Percentiles rank a stretch among this genome's conserved stretches.
Evolutionary conservation across 2,113 vertebrate genomes (phyloP).

Genomic region (Eulemur macaco): DNA sequence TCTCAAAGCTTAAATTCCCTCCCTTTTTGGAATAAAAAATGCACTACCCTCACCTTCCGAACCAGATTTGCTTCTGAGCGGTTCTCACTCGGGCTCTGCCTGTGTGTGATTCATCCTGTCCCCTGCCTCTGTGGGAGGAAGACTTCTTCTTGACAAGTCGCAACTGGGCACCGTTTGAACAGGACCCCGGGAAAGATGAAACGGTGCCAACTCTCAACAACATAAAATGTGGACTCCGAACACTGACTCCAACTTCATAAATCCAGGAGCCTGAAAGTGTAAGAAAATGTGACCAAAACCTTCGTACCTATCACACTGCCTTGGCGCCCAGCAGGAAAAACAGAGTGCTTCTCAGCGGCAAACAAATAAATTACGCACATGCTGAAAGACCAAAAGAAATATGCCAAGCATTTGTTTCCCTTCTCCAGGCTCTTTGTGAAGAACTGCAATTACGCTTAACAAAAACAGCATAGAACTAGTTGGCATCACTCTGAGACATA

Average conservation of each 20-base stretch:
- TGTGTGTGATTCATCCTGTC: accelerated
- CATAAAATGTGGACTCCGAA: slow-evolving; percentile 50
- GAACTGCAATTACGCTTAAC: slow-evolving; percentile 80
- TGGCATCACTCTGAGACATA: slow-evolving; percentile 72
- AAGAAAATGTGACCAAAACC: slow-evolving; percentile 65
- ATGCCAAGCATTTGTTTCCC: slow-evolving; percentile 70
- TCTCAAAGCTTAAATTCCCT: slow-evolving; percentile 73
- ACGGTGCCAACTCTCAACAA: slow-evolving; percentile 32
- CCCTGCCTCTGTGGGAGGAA: slow-evolving; percentile 43
- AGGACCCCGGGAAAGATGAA: slow-evolving; percentile 63
- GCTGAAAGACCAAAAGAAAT: slow-evolving; percentile 78
- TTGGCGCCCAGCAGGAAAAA: slow-evolving; percentile 71
- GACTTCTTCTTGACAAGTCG: slow-evolving; percentile 37
- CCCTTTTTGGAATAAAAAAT: slow-evolving; percentile 68
- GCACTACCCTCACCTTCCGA: slow-evolving; percentile 44
- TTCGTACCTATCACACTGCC: slow-evolving; percentile 17
- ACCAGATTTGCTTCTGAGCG: neutral
- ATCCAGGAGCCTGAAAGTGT: slow-evolving; percentile 49
- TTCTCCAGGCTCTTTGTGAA: slow-evolving; percentile 72
- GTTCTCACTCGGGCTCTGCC: neutral
- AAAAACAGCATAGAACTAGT: slow-evolving; percentile 68
- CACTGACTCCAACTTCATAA: neutral
- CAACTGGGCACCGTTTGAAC: slow-evolving; percentile 35
- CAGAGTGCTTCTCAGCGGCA: slow-evolving; percentile 74
- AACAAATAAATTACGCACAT: slow-evolving; percentile 72